Conservation (phyloP, 2,888 invertebrate species). For the Dione vanillae region DNA sequence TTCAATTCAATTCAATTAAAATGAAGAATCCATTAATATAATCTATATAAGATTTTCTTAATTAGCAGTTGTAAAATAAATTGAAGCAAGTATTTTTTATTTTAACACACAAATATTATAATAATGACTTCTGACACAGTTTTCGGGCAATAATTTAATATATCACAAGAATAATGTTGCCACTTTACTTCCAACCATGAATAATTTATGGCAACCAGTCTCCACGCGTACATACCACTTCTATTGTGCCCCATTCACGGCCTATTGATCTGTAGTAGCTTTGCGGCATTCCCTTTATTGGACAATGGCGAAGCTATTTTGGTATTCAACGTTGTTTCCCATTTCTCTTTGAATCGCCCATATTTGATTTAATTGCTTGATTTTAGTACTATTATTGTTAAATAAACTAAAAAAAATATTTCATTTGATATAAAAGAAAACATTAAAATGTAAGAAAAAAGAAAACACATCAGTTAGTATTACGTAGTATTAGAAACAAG, state of each 20-base stretch:
- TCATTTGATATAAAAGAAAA: neutral
- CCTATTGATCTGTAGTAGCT: constrained; percentile 33
- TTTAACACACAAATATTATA: no score
- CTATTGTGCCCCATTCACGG: neutral
- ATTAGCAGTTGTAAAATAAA: no score
- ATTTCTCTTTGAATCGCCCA: constrained; percentile 27
- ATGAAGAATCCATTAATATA: no score
- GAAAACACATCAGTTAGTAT: no score
- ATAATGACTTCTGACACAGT: no score
- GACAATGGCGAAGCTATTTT: constrained; percentile 34
- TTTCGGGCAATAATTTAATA: neutral
- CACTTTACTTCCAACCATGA: neutral
- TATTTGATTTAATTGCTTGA: constrained; percentile 27
- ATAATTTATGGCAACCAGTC: neutral
- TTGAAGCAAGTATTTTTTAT: no score
- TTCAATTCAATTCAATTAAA: no score
- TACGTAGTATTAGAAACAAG: no score
- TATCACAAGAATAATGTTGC: neutral
- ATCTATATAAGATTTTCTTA: no score
- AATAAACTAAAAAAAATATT: no score
- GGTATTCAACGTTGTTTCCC: constrained; percentile 30
- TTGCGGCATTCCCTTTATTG: constrained; percentile 37
- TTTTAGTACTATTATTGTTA: constrained; percentile 1
- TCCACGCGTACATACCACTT: constrained; percentile 12
- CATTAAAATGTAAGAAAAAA: no score